Evolutionary conservation across 2,888 invertebrate genomes (phyloP).

Genomic region (Caenorhabditis becei): DNA sequence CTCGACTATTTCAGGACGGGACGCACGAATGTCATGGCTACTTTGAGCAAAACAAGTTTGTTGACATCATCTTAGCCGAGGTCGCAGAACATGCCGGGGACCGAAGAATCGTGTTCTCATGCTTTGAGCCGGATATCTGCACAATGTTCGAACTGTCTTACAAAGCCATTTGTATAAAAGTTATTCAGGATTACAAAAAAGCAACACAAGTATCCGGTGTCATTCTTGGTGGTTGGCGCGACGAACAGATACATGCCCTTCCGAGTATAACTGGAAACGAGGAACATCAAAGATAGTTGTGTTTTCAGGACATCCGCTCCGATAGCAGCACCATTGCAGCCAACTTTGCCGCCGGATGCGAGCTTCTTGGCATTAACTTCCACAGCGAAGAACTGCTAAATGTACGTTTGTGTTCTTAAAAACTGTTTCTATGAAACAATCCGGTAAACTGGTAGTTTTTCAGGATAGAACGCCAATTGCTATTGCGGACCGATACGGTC

Average conservation of each 20-base stretch:
- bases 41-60: conserved; percentile 91
- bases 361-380: conserved; percentile 88
- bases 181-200: conserved; percentile 89
- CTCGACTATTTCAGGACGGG: conserved; percentile 82
- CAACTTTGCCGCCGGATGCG: conserved; percentile 77
- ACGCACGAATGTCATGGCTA: conserved; percentile 80
- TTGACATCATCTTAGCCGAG: conserved; percentile 90
- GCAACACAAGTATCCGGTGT: conserved; percentile 96
- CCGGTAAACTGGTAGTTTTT: neutral
- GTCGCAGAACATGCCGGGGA: conserved; percentile 89
- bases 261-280: conserved; percentile 38
- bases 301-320: conserved; percentile 66
- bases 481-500: conserved; percentile 64
- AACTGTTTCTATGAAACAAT: conserved; percentile 83
- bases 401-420: conserved; percentile 83
- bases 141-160: conserved; percentile 84
- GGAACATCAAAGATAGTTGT: neutral
- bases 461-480: conserved; percentile 68
- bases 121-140: conserved; percentile 97
- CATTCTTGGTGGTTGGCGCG: conserved; percentile 92
- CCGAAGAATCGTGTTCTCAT: conserved; percentile 93
- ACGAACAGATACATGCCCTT: conserved; percentile 85
- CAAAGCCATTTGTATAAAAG: too few relatives aligned
- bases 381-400: conserved; percentile 91
- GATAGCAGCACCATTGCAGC: conserved; percentile 75